A percentile compares a stretch with the other conserved stretches of the same genome.
These are phyloP conservation scores for Garrulus glandarius DNA, from an alignment of 2,797 vertebrate species.

Conservation along the genomic window DNA sequence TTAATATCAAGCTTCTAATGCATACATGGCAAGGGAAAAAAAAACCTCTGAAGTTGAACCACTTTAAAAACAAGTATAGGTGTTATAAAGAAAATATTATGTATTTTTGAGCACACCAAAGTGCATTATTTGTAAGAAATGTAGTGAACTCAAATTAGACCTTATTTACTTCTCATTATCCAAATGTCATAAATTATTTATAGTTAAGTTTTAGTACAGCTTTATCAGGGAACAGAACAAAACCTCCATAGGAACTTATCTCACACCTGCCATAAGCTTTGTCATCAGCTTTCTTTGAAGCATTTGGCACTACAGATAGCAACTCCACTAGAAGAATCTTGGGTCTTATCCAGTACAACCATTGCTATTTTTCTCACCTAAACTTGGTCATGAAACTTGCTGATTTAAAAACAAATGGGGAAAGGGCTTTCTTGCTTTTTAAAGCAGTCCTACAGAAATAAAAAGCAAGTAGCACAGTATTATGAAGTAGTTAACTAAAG, in stretches of 20 bases:
- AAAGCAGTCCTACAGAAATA: background rate
- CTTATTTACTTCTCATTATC: background rate
- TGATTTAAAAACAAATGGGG: background rate
- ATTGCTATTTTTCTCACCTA: background rate
- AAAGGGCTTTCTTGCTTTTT: background rate
- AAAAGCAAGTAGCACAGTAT: background rate
- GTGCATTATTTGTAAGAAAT: background rate
- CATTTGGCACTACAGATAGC: background rate
- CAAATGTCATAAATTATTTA: background rate
- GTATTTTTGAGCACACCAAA: background rate
- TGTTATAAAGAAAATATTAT: background rate
- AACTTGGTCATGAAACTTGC: background rate
- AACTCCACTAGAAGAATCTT: background rate
- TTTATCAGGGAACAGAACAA: background rate
- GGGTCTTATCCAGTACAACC: background rate
- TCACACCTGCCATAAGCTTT: background rate
- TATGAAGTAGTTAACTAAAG: background rate
- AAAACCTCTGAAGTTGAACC: rapidly evolving
- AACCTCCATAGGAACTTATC: background rate
- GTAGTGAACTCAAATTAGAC: background rate
- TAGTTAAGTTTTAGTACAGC: background rate
- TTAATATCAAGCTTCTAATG: background rate
- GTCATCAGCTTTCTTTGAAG: background rate
- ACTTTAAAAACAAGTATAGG: background rate
- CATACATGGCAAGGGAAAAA: background rate